Conservation (phyloP, 2,113 vertebrate species). For the Scatophagus argus region DNA sequence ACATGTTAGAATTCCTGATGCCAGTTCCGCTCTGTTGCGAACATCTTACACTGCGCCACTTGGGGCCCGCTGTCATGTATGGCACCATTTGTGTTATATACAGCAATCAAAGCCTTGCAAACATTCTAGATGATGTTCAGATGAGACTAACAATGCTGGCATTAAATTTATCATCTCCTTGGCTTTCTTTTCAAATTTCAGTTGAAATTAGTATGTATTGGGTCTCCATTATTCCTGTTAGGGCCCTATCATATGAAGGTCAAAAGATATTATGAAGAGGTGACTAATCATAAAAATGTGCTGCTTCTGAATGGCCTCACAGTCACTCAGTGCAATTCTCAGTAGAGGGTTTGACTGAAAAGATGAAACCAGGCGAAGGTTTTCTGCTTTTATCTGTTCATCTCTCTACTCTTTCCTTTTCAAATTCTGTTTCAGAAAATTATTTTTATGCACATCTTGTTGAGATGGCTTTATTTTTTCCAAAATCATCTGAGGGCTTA, state of each 20-base stretch:
- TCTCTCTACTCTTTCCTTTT: slow-evolving; percentile 5
- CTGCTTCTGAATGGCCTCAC: slow-evolving; percentile 26
- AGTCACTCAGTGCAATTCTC: background rate
- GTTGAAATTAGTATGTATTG: slow-evolving; percentile 22
- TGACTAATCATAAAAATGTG: slow-evolving; percentile 23
- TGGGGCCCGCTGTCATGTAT: background rate
- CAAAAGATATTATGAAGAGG: slow-evolving; percentile 38
- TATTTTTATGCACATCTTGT: background rate
- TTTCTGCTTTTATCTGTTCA: slow-evolving; percentile 33
- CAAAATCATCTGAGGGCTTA: background rate
- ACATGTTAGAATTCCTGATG: slow-evolving; percentile 4
- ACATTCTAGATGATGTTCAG: background rate
- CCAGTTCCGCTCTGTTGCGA: background rate
- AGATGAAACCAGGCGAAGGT: slow-evolving; percentile 15
- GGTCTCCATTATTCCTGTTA: slow-evolving; percentile 29
- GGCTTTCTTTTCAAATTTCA: slow-evolving; percentile 18
- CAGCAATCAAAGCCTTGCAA: background rate
- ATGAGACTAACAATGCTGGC: background rate
- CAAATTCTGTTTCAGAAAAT: slow-evolving; percentile 3
- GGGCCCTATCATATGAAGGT: slow-evolving; percentile 11
- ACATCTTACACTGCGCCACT: background rate
- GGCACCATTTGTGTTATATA: background rate
- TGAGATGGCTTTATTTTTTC: background rate
- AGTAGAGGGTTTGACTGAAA: slow-evolving; percentile 24
- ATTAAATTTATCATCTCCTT: slow-evolving; percentile 17